Conservation (phyloP, 2,797 vertebrate species). For the Heliangelus exortis region DNA sequence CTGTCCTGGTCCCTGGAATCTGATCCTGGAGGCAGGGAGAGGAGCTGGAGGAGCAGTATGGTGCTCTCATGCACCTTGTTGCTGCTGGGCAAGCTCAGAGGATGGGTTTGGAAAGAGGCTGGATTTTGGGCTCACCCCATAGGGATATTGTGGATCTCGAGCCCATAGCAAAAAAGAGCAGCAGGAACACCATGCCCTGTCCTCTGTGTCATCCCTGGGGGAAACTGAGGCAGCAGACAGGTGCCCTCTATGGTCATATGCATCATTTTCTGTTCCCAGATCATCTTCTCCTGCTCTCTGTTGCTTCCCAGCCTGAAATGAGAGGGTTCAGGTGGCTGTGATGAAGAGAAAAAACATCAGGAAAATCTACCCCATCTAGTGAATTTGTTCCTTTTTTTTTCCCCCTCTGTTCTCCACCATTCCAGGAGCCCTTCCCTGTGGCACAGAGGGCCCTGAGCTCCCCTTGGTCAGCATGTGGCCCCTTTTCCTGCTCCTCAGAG, state of each 20-base stretch:
- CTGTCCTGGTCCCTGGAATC: background rate
- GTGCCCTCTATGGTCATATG: background rate
- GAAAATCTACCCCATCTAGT: background rate
- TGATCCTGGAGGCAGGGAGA: background rate
- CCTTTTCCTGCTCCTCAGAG: background rate
- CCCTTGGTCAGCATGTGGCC: fast-evolving
- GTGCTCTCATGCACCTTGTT: background rate
- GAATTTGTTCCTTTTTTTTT: fast-evolving
- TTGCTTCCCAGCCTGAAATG: background rate
- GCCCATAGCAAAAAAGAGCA: background rate
- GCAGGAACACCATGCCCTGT: background rate
- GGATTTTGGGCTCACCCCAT: background rate
- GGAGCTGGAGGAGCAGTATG: background rate
- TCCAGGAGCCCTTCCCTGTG: fast-evolving
- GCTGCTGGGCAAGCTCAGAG: background rate
- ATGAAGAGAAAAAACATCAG: background rate
- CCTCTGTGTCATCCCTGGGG: fast-evolving
- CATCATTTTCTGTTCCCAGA: background rate
- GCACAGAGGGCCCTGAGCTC: fast-evolving
- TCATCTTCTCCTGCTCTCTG: background rate
- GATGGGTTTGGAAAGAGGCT: background rate
- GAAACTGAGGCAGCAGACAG: background rate
- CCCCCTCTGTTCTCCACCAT: background rate
- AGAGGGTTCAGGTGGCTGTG: background rate
- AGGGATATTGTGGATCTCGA: background rate